Base-by-base conservation (phyloP, 2,113 vertebrate genomes). In the Tyto alba region DNA sequence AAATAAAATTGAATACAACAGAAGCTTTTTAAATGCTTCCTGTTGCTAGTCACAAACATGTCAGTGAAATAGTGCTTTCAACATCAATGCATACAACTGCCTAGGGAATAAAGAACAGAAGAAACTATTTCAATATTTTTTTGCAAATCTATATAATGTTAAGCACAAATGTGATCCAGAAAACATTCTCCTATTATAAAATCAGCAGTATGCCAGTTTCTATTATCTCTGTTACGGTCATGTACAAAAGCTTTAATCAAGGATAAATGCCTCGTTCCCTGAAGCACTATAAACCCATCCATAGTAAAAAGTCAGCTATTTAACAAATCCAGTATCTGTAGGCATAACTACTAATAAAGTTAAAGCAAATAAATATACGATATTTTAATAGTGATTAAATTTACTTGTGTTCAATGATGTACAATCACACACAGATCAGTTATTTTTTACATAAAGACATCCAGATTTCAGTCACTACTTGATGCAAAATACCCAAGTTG, bases 201-300 rank as follows among this genome's bases (percentile, higher is more conserved):
- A 55, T 71, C 74, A 91, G 41, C 41, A 59, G 64, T 71, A 71
- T 74, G 59, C 11, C 27, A 63, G 38, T 78, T 95, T 91, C 69
- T 89, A 25, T 93, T 89, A 57, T 62, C 45, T 91, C 36, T 57
- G 45, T 45, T 74, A 71, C 16, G 55, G 74, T 82, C 66, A 32
- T 20, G 13, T 66, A 69, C 45, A 91, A 91, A 85, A 67, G 64
- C 38, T 91, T 91, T 93, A 94, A 85, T 91, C 73, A 91, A 73
- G 26, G 36, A 77, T 71, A 77, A 91, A 89, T 74, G 57, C 40
- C 41, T 77, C 15, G 53, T 81, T 93, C 68, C 68, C 77, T 85
- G 50, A 89, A 87, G 45, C 6, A 9, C 40, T 52, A 38, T 62
- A 85, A 93, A 91, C 11, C 16, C 45, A 71, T 30, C 12, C 15